These are phyloP conservation scores for Drosophila cognata DNA, from an alignment of 2,888 invertebrate genomes.

Conservation along the genomic window DNA sequence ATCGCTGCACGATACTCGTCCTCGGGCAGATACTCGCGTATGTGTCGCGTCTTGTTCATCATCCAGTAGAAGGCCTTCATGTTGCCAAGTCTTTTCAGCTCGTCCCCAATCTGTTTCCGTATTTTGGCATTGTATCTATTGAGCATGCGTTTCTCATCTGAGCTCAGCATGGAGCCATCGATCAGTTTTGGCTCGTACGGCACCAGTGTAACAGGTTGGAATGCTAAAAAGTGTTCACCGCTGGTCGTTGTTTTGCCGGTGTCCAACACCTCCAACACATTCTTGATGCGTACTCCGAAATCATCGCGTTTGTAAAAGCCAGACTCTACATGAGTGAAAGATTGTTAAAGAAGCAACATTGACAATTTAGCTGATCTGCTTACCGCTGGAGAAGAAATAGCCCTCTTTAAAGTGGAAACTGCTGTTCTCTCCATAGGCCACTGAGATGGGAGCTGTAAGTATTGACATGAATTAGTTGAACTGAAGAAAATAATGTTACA, in stretches of 20 bases:
- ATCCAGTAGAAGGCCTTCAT: slow-evolving; percentile 93
- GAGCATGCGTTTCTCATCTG: slow-evolving; percentile 93
- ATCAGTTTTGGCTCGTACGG: slow-evolving; percentile 95
- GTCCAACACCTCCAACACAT: slow-evolving; percentile 90
- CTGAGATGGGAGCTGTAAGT: slow-evolving; percentile 90
- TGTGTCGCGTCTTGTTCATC: slow-evolving; percentile 91
- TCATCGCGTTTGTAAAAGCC: slow-evolving; percentile 94
- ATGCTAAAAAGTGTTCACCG: slow-evolving; percentile 88
- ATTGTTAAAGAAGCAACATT: background rate
- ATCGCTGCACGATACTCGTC: slow-evolving; percentile 83
- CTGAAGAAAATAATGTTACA: background rate
- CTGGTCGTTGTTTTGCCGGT: slow-evolving; percentile 85
- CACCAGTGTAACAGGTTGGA: slow-evolving; percentile 93
- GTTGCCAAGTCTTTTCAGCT: slow-evolving; percentile 89
- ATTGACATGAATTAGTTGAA: background rate
- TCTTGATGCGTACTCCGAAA: slow-evolving; percentile 95
- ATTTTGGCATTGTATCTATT: slow-evolving; percentile 92
- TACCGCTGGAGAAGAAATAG: slow-evolving; percentile 92
- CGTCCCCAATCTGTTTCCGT: slow-evolving; percentile 90
- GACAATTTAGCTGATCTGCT: slow-evolving; percentile 32
- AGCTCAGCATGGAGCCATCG: slow-evolving; percentile 90
- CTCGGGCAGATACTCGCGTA: slow-evolving; percentile 87
- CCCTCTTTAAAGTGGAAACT: slow-evolving; percentile 89
- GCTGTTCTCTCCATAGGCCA: slow-evolving; percentile 88
- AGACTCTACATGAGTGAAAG: slow-evolving; percentile 88